phyloP scores from a whole-genome alignment of 2,113 vertebrate genomes.

The Holacanthus passer region DNA sequence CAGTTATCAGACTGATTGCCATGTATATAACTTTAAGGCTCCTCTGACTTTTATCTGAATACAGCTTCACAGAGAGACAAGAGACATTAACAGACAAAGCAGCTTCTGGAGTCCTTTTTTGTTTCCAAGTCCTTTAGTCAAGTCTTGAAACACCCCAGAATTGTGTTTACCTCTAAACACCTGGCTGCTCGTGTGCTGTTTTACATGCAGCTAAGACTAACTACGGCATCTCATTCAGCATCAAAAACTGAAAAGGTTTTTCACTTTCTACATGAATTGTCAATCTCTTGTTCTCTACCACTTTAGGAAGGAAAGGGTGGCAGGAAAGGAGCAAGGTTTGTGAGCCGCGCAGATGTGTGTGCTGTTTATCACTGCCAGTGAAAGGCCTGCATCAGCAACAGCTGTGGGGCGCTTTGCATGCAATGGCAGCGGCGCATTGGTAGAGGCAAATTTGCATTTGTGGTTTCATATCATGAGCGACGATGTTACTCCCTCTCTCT shows the following conservation, averaged over 20 bases:
- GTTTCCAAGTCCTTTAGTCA: not conserved
- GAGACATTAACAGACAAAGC: not conserved
- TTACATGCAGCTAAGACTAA: not conserved
- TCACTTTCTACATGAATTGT: constrained; percentile 18
- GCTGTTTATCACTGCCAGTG: constrained; percentile 74
- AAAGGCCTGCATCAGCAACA: constrained; percentile 81
- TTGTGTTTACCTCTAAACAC: constrained; percentile 1
- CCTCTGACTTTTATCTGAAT: too few species aligned
- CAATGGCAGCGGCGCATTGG: constrained; percentile 61
- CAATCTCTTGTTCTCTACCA: constrained; percentile 12
- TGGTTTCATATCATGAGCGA: constrained; percentile 71
- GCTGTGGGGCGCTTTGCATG: constrained; percentile 80
- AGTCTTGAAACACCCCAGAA: not conserved
- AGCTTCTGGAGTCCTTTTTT: not conserved
- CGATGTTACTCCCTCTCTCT: constrained; percentile 54
- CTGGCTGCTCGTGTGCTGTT: not conserved
- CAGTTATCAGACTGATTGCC: not conserved
- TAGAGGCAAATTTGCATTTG: constrained; percentile 79
- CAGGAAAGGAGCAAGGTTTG: constrained; percentile 50
- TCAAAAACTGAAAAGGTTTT: constrained; percentile 2
- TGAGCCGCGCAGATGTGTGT: constrained; percentile 63
- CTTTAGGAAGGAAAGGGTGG: constrained; percentile 36
- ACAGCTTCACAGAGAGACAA: not conserved
- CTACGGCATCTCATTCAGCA: not conserved
- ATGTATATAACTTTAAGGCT: too few species aligned